phyloP scores from a whole-genome alignment of 2,113 vertebrate species.

The Craseonycteris thonglongyai region DNA sequence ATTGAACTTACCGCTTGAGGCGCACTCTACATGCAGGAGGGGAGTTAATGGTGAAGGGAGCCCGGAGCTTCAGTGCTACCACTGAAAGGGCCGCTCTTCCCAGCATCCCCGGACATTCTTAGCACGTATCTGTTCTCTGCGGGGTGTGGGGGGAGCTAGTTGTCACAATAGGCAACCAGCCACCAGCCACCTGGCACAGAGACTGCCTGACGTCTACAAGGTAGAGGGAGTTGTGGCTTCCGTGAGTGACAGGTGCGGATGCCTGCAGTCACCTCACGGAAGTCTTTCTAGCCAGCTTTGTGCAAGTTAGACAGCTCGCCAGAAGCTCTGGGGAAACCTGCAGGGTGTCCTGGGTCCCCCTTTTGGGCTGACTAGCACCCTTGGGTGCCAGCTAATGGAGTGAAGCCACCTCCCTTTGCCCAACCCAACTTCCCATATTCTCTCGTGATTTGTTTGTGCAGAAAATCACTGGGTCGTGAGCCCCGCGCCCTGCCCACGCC shows the following conservation, averaged over 20 bases:
- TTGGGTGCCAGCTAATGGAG: background rate
- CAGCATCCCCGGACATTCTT: background rate
- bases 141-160: too few relatives aligned
- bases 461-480: background rate
- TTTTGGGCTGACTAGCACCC: background rate
- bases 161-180: background rate
- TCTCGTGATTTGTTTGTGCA: background rate
- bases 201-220: background rate
- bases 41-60: background rate
- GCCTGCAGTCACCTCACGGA: background rate
- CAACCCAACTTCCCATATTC: background rate
- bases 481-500: rapidly evolving
- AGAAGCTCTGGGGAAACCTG: background rate
- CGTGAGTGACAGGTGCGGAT: too few relatives aligned
- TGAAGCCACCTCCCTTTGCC: background rate
- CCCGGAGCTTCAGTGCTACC: too few relatives aligned
- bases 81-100: background rate
- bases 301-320: background rate
- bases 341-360: background rate
- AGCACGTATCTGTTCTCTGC: too few relatives aligned
- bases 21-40: background rate
- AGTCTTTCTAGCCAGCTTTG: too few relatives aligned
- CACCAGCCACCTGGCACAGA: background rate
- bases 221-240: background rate
- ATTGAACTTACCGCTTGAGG: background rate